A percentile compares a stretch with the other conserved stretches of the same genome.
Evolutionary conservation across 2,797 vertebrate species (phyloP).

Genomic region (Capromys pilorides): DNA sequence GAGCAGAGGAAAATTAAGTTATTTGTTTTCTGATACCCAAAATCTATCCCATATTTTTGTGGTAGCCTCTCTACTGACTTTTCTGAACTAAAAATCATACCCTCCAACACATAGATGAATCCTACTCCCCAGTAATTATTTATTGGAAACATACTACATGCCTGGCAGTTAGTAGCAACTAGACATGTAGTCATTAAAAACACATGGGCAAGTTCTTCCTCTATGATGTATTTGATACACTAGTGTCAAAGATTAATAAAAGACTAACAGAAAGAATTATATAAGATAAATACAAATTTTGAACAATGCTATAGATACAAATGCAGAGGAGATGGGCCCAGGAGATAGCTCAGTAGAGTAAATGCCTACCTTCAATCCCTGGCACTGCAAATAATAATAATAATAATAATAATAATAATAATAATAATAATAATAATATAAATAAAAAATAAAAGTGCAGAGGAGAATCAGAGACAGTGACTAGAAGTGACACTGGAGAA

Average conservation of each 20-base stretch:
- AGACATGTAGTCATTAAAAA: neutral
- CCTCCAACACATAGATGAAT: neutral
- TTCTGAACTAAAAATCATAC: neutral
- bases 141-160: neutral
- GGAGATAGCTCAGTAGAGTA: too few species aligned
- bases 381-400: too few species aligned
- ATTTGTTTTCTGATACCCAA: neutral
- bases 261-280: neutral
- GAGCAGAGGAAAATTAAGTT: neutral
- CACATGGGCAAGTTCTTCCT: neutral
- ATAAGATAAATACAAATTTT: neutral
- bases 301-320: neutral
- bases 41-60: neutral
- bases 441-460: neutral
- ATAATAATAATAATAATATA: too few species aligned
- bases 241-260: neutral
- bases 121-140: neutral
- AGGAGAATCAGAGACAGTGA: neutral
- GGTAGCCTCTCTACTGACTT: neutral
- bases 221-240: neutral
- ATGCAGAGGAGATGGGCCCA: neutral
- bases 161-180: neutral
- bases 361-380: too few species aligned
- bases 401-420: too few species aligned
- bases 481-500: too few species aligned